Evolutionary conservation across 1,140 invertebrate species (phyloP), one percentile per base, ranked within the genome.

Genomic region (Adelges cooleyi): DNA sequence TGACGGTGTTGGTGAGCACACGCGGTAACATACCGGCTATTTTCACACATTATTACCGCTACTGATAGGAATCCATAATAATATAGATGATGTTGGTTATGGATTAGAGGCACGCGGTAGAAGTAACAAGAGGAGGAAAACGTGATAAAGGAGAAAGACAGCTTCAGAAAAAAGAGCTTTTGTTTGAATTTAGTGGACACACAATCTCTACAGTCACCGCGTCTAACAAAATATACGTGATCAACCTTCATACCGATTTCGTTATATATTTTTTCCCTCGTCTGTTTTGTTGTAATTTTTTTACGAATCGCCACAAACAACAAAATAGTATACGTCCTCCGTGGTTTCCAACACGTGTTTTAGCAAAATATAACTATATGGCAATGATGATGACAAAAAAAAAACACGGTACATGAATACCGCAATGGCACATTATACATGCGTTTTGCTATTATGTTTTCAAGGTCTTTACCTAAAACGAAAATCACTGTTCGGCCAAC

Each of bases 221-320:
- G 53, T 10, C 11, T n/a, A 11, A 17, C 40, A 44, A 27, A 42
- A n/a, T n/a, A n/a, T 27, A 62, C 42, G 23, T 29, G 54, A 59
- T 46, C 54, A 42, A 62, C 56, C 56, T 62, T 62, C 56, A 29
- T 62, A 42, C 56, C 25, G 38, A 46, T 48, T 46, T 54, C 15
- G 52, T 40, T 54, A 38, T 18, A 17, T 51, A 33, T 25, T 33
- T 54, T 44, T 59, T 42, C 23, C 15, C 22, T 20, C 20, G 27
- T 10, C 20, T 17, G 56, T 48, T 48, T 29, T 5, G 27, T 48
- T 48, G 23, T 18, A 6, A 17, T 59, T 59, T 59, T 54, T 59
- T 17, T 11, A 59, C 23, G n/a, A 42, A 10, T 40, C 23, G 23
- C 23, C 15, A 27, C 23, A 33, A 33, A 33, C 11, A 33, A 33